Base-by-base conservation (phyloP, 2,113 vertebrate species). In the Saccopteryx bilineata region DNA sequence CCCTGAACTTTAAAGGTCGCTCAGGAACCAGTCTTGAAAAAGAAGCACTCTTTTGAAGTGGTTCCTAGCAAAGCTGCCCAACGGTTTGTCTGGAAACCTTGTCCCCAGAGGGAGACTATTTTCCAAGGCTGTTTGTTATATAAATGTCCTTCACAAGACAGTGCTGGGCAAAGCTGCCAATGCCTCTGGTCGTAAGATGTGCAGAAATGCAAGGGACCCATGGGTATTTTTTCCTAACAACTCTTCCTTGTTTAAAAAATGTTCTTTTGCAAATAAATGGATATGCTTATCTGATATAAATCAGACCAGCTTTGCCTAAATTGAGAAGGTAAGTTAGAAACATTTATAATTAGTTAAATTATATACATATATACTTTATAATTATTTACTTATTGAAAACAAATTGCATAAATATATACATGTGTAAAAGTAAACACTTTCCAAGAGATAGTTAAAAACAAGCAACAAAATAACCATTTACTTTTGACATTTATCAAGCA, bases 371-470 rank as follows among this genome's bases (percentile, higher is more conserved):
- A 46, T 0, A 74, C 7, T 90, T 89, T 33, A 54, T 48, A 79
- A 91, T 85, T 63, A 69, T 82, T 90, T 86, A 84, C 65, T 94
- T 87, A 66, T 58, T 52, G 33, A 95, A 81, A 84, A 79, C 9
- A 72, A 90, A 63, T 84, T 66, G 21, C 39, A 63, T 21, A 71
- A 58, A 65, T 72, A 48, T 68, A 69, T 4, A 58, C 26, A 66
- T 14, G 33, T 19, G 54, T 31, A 39, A 23, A 88, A 80, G 85
- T 54, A 74, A 90, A 93, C 5, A 50, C 23, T 90, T 94, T 92
- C 58, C 50, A 87, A 94, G 54, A 86, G 83, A 87, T 69, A n/a
- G 61, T 94, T 31, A 23, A 56, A 95, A 93, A 68, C n/a, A 87
- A 82, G 46, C 68, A 79, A 71, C n/a, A 68, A 63, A 86, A 78